Conservation (phyloP, 2,888 invertebrate species). For the Ichneumoninae sp. region DNA sequence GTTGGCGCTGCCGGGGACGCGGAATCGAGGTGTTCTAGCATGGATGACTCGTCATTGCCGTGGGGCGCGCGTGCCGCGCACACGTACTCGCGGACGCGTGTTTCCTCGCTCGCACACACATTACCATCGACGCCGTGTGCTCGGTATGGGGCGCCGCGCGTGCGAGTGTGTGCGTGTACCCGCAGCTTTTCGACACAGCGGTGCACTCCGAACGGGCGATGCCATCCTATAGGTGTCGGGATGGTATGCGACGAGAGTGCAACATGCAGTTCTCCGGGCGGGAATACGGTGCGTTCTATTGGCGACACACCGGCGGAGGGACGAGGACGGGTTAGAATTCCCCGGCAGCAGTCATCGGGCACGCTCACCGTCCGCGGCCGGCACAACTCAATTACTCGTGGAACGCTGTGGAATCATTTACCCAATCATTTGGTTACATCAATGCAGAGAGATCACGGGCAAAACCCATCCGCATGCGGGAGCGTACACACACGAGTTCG, state of each 20-base stretch:
- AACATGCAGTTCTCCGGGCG: background rate
- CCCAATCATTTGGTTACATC: slow-evolving; percentile 85
- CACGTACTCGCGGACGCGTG: slow-evolving; percentile 65
- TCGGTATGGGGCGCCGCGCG: background rate
- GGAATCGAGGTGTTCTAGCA: slow-evolving; percentile 82
- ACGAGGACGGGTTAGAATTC: slow-evolving; percentile 60
- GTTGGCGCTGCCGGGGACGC: slow-evolving; percentile 66
- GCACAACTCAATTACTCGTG: slow-evolving; percentile 84
- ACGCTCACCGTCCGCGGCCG: slow-evolving; percentile 71
- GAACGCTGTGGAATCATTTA: slow-evolving; percentile 84
- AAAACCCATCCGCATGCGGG: slow-evolving; percentile 49
- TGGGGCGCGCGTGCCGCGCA: slow-evolving; percentile 83
- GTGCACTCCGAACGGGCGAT: slow-evolving; percentile 35
- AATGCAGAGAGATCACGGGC: slow-evolving; percentile 75
- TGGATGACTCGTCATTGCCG: slow-evolving; percentile 84
- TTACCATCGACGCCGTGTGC: background rate
- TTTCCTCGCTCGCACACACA: background rate
- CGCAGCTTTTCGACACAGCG: slow-evolving; percentile 57
- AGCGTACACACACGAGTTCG: background rate
- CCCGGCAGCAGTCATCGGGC: slow-evolving; percentile 74
- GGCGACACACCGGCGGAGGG: slow-evolving; percentile 26
- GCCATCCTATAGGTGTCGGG: slow-evolving; percentile 35
- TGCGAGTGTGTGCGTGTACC: slow-evolving; percentile 10
- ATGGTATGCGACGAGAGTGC: slow-evolving; percentile 42
- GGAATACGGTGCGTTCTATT: background rate